These are phyloP conservation scores for Polypterus bichir DNA, from an alignment of 2,113 vertebrate genomes.

Conservation along the genomic window DNA sequence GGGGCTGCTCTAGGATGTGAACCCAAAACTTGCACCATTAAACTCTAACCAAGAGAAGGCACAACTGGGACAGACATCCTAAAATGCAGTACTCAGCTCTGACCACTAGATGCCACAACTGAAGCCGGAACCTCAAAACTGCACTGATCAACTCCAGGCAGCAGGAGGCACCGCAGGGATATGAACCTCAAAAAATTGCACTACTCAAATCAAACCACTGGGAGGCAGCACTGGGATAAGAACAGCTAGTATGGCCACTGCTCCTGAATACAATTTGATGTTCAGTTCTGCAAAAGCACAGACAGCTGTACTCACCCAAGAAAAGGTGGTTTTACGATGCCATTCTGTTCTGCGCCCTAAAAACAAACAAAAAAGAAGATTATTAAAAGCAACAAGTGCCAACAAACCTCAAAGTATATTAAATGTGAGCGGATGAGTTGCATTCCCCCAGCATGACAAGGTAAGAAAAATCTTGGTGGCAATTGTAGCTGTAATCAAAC, in stretches of 20 bases:
- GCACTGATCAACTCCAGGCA: too few species aligned
- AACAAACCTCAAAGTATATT: neutral
- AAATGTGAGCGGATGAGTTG: neutral
- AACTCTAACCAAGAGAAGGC: too few species aligned
- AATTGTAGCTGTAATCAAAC: neutral
- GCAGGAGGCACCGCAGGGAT: too few species aligned
- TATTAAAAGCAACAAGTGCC: neutral
- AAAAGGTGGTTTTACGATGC: conserved; percentile 68
- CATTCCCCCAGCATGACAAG: neutral
- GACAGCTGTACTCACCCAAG: conserved; percentile 58
- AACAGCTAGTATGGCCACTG: neutral
- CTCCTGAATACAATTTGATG: neutral
- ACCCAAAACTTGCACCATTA: too few species aligned
- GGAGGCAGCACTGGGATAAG: neutral
- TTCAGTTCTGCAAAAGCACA: neutral
- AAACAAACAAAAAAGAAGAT: conserved; percentile 22
- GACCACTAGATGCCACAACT: too few species aligned
- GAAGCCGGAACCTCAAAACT: too few species aligned
- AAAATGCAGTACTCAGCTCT: too few species aligned
- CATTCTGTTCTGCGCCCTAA: conserved; percentile 73
- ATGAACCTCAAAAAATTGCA: neutral
- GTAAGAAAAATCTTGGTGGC: neutral
- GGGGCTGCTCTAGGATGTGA: too few species aligned
- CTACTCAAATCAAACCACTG: neutral
- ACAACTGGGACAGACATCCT: too few species aligned